Base-by-base conservation (phyloP, 2,113 vertebrate genomes). In the Cygnus buccinator region DNA sequence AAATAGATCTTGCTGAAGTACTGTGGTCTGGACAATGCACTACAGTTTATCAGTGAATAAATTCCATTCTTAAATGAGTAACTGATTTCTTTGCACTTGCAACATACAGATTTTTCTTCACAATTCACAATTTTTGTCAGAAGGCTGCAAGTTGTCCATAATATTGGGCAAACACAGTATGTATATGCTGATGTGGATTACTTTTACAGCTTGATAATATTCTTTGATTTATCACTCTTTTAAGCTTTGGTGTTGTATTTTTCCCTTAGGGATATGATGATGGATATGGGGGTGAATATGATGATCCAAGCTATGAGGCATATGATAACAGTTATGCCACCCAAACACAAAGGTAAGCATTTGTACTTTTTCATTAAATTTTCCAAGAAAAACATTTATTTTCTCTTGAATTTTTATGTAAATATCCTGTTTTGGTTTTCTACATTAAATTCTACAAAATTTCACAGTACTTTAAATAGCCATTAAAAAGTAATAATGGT, bases 261-360 rank as follows among this genome's bases (percentile, higher is more conserved):
- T 96, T 84, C 37, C 95, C 78, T 63, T 94, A 99, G 99, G 98
- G 98, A 52, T 99, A 99, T 2, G 99, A 99, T 97, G 99, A 99
- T 79, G 99, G 99, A 73, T 99, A 99, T 46, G 99, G 98, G 26
- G 99, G 98, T 79, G 99, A 99, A 97, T 99, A 99, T 80, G 99
- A 99, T 50, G 99, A 99, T 39, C 98, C 99, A 93, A 98, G 98
- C 94, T 99, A 99, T 57, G 99, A 99, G 86, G 90, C 98, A 17
- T 99, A 99, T 78, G 99, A 99, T 39, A 99, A 98, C 82, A 99
- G 97, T 96, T 99, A 99, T 91, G 97, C 97, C 85, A 98, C 98
- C 61, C 99, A 99, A 97, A 98, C 99, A 39, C 99, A 99, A 97
- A 99, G 99, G 99, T 99, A 97, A 97, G 96, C 11, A 19, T 43